A percentile compares a stretch with the other conserved stretches of the same genome.
phyloP scores from a whole-genome alignment of 2,797 vertebrate species.

The Sciaenops ocellatus region DNA sequence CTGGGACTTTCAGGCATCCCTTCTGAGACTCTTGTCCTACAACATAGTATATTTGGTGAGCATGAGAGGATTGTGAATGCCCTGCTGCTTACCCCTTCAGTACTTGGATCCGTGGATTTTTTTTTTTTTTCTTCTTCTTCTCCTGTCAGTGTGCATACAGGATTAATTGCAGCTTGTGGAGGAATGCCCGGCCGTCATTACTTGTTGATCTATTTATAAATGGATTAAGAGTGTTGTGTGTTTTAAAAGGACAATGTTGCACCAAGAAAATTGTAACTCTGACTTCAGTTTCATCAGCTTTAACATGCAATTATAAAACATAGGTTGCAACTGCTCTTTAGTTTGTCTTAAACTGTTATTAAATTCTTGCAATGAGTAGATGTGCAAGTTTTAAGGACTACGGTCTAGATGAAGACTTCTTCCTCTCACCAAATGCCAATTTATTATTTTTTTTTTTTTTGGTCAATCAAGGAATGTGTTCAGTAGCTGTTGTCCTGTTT shows the following conservation, averaged over 20 bases:
- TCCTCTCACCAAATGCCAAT: constrained; percentile 69
- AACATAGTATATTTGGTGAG: constrained; percentile 65
- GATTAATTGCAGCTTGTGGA: constrained; percentile 70
- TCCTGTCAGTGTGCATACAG: constrained; percentile 65
- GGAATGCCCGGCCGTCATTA: constrained; percentile 62
- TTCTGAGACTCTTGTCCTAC: constrained; percentile 78
- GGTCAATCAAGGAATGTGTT: constrained; percentile 58
- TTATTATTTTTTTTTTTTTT: constrained; percentile 41
- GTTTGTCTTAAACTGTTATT: constrained; percentile 71
- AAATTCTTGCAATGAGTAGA: constrained; percentile 58
- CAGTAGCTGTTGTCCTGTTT: constrained; percentile 61
- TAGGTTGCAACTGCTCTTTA: constrained; percentile 68
- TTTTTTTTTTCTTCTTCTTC: constrained; percentile 16
- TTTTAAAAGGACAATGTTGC: constrained; percentile 75
- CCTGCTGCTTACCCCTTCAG: constrained; percentile 47
- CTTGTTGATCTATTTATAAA: constrained; percentile 79
- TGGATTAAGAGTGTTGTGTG: constrained; percentile 73
- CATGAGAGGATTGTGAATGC: constrained; percentile 73
- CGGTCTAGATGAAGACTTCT: constrained; percentile 33
- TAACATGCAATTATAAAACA: constrained; percentile 66
- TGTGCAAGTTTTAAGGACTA: constrained; percentile 55
- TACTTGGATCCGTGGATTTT: constrained; percentile 67
- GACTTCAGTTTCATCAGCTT: constrained; percentile 72
- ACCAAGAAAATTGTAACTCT: constrained; percentile 66
- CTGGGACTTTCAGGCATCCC: constrained; percentile 62